Conservation (phyloP, 2,797 vertebrate species). For the Enteromius thamalakanensis region DNA sequence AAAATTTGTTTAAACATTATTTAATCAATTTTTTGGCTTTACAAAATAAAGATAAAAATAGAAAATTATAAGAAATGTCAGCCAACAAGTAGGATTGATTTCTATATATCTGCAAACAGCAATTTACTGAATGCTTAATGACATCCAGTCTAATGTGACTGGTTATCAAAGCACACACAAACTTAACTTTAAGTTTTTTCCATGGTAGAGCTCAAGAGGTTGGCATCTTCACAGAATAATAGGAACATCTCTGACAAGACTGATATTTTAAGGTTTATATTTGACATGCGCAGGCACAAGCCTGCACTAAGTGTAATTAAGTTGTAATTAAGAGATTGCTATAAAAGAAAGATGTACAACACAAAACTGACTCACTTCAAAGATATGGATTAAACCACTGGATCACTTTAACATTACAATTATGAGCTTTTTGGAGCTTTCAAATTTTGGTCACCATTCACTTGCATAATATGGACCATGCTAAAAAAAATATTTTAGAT, state of each 20-base stretch:
- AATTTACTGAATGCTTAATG: neutral
- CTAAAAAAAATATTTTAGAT: neutral
- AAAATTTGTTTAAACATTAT: neutral
- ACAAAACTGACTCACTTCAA: neutral
- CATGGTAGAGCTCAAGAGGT: neutral
- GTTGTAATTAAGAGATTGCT: neutral
- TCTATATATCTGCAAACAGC: neutral
- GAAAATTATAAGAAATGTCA: neutral
- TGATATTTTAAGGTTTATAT: neutral
- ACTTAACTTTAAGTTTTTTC: neutral
- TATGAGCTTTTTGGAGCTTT: neutral
- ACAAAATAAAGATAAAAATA: neutral
- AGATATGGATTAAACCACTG: neutral
- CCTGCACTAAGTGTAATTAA: neutral
- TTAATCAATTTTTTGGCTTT: neutral
- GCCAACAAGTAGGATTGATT: neutral
- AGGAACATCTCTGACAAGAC: neutral
- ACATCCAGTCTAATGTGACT: neutral
- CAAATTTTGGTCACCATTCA: neutral
- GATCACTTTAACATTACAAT: neutral
- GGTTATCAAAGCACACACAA: neutral
- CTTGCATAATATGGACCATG: neutral
- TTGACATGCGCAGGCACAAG: neutral
- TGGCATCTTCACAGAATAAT: neutral
- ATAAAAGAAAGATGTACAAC: neutral